phyloP scores from a whole-genome alignment of 2,113 vertebrate species.

The Lathamus discolor region DNA sequence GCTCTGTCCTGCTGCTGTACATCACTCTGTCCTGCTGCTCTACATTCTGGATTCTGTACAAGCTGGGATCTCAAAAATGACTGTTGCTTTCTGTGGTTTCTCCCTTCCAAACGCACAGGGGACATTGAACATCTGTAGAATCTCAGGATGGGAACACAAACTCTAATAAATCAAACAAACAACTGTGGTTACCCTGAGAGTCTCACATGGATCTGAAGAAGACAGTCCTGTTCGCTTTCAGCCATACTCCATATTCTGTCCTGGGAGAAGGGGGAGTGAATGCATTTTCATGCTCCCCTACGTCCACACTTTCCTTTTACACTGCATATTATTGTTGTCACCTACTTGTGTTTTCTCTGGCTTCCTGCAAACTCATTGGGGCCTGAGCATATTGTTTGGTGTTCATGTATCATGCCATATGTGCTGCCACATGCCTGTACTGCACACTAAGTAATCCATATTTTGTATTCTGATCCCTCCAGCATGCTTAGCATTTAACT shows the following conservation, averaged over 20 bases:
- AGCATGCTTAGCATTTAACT: not conserved
- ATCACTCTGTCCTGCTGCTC: not conserved
- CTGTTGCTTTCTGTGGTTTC: not conserved
- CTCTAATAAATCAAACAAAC: not conserved
- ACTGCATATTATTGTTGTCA: not conserved
- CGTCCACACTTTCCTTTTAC: not conserved
- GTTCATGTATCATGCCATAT: not conserved
- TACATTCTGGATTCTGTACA: not conserved
- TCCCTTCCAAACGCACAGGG: not conserved
- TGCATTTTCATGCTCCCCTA: not conserved
- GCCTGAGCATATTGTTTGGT: not conserved
- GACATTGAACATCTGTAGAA: not conserved
- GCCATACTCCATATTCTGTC: not conserved
- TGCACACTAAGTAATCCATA: not conserved
- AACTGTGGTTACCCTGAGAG: not conserved
- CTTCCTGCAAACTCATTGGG: not conserved
- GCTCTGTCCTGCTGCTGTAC: not conserved
- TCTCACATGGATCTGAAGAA: not conserved
- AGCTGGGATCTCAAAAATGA: not conserved
- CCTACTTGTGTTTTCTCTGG: not conserved
- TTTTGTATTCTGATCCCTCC: not conserved
- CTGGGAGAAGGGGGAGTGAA: not conserved
- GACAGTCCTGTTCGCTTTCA: not conserved
- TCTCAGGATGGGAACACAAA: not conserved
- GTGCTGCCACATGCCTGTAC: not conserved